Conservation (phyloP, 92 coral and sea anemone genomes). For the Epizoanthus ramosus region DNA sequence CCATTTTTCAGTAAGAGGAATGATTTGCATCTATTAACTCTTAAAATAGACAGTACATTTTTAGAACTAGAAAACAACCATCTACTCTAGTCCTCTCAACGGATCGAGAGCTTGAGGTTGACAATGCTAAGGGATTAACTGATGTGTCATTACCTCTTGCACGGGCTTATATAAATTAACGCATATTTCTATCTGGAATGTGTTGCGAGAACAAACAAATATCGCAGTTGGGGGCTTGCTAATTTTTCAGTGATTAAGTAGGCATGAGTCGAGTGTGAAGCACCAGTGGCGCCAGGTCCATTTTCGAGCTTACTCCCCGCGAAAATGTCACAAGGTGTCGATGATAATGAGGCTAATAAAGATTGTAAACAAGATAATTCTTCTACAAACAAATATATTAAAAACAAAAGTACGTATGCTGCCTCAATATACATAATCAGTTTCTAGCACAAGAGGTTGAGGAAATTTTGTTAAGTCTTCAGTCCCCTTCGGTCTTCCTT, state of each 20-base stretch:
- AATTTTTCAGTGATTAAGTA: not conserved
- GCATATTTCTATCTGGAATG: not conserved
- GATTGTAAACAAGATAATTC: slow-evolving; percentile 32
- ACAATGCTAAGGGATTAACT: not conserved
- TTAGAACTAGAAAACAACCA: not conserved
- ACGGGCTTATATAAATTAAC: not conserved
- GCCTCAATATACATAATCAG: too few relatives aligned
- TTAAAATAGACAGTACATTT: not conserved
- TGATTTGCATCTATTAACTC: not conserved
- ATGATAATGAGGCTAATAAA: slow-evolving; percentile 6
- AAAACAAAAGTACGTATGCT: not conserved
- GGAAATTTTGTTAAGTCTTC: too few relatives aligned
- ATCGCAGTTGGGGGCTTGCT: not conserved
- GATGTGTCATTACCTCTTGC: not conserved
- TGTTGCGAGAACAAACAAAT: not conserved
- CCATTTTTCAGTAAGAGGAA: not conserved
- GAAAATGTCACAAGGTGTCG: not conserved
- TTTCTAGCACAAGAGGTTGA: too few relatives aligned
- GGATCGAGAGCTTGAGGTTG: not conserved
- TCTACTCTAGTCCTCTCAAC: not conserved
- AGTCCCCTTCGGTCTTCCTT: too few relatives aligned
- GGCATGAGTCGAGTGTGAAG: not conserved
- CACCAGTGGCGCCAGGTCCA: not conserved
- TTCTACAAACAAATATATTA: not conserved
- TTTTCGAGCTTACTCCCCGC: not conserved